Base-by-base conservation (phyloP, 1,140 invertebrate species). In the Aphelenchoides fujianensis region DNA sequence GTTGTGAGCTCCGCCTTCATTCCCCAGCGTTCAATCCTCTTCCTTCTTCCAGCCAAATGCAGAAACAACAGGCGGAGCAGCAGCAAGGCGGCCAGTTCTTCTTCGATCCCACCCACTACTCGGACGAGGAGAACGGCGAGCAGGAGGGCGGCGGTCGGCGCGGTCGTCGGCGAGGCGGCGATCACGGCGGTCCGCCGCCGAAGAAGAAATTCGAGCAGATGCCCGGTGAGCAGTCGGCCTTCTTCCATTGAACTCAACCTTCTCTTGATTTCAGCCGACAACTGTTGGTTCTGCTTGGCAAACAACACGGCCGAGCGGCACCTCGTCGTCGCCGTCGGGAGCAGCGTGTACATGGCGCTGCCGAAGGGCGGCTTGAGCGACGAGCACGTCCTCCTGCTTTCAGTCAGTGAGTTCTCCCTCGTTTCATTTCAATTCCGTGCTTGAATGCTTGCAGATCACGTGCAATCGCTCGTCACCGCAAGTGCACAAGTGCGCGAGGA, bases 241-340 rank as follows among this genome's bases (percentile, higher is more conserved):
- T n/a, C n/a, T n/a, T n/a, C n/a, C n/a, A n/a, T n/a, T n/a, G n/a
- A n/a, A n/a, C n/a, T n/a, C n/a, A n/a, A n/a, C n/a, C n/a, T n/a
- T n/a, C n/a, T n/a, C n/a, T n/a, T n/a, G n/a, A n/a, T n/a, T n/a
- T n/a, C n/a, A n/a, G n/a, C 83, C 69, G 87, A 87, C 28, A 86
- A 88, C 5, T 90, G 96, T 84, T 98, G 96, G 96, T 98, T 98
- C 86, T 98, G 96, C 85, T 87, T 98, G 2, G 91, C 92, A 0
- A 96, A 93, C 84, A 90, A 92, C 1, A 89, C 92, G 74, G 93
- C 96, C 0, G 83, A 83, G 37, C 82, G 82, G 81, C 94, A 98
- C 86, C 86, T 98, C 5, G 91, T 98, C 5, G 91, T 97, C 74
- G 91, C 90, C 76, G 90, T 97, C 55, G 94, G 93, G 0, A 89